A percentile compares a stretch with the other conserved stretches of the same genome.
Conservation (phyloP, 2,888 invertebrate species). For the Ischnus inquisitorius region DNA sequence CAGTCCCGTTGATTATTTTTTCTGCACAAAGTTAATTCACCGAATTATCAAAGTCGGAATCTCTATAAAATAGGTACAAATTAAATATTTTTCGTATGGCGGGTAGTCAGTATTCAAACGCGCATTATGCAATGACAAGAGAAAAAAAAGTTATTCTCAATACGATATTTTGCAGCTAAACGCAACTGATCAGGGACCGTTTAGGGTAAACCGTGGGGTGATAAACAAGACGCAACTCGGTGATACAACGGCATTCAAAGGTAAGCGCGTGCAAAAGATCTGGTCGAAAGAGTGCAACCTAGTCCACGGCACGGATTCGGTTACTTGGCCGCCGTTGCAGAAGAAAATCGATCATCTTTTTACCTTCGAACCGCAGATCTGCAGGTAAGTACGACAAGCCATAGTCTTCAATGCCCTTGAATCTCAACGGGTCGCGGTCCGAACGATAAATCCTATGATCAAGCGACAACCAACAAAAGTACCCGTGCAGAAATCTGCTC, state of each 20-base stretch:
- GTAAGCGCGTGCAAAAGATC: conserved; percentile 79
- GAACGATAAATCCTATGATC: not conserved
- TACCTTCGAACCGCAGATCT: conserved; percentile 87
- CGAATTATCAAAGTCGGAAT: too few species aligned
- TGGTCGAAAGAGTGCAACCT: conserved; percentile 86
- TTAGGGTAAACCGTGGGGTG: conserved; percentile 87
- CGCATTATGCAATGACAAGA: too few species aligned
- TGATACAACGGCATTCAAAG: conserved; percentile 86
- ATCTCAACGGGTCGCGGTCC: not conserved
- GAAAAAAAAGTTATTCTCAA: conserved; percentile 26
- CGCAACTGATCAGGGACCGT: conserved; percentile 86
- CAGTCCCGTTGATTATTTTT: not conserved
- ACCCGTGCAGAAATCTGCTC: too few species aligned
- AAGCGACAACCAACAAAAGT: too few species aligned
- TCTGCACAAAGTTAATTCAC: not conserved
- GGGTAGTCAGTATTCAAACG: too few species aligned
- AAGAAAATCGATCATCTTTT: conserved; percentile 84
- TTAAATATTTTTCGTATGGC: too few species aligned
- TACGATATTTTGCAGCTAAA: conserved; percentile 86
- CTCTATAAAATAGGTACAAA: too few species aligned
- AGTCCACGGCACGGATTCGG: conserved; percentile 87
- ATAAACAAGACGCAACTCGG: conserved; percentile 86
- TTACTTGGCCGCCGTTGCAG: conserved; percentile 87
- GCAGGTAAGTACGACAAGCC: conserved; percentile 83
- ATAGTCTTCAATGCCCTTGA: not conserved